A percentile compares a stretch with the other conserved stretches of the same genome.
phyloP scores from a whole-genome alignment of 23 tunicate genomes.

The Phallusia fumigata region DNA sequence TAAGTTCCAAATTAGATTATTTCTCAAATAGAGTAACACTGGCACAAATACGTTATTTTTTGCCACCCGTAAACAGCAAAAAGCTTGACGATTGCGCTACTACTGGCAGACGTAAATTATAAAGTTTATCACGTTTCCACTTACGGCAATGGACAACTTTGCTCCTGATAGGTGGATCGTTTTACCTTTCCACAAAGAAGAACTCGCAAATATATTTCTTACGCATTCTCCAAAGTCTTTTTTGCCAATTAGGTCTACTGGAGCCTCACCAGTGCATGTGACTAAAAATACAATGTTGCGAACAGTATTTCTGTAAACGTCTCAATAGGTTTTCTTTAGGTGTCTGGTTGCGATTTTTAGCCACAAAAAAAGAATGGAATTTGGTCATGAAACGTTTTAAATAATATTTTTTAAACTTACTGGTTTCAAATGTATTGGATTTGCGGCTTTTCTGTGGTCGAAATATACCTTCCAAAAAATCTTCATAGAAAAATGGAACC shows the following conservation, averaged over 20 bases:
- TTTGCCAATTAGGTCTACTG: slow-evolving; percentile 36
- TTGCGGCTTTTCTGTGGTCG: slow-evolving; percentile 28
- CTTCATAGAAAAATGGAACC: slow-evolving; percentile 67
- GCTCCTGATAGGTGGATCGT: slow-evolving; percentile 51
- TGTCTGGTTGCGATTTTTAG: no score
- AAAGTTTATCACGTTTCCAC: neutral
- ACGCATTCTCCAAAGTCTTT: slow-evolving; percentile 47
- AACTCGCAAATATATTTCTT: slow-evolving; percentile 20
- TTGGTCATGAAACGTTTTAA: no score
- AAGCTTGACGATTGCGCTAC: no score
- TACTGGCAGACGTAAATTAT: no score
- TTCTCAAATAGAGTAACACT: no score
- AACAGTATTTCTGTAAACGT: neutral
- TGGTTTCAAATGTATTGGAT: slow-evolving; percentile 21
- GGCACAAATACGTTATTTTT: no score
- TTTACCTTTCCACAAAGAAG: slow-evolving; percentile 48
- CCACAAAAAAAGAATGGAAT: no score
- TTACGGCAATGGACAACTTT: slow-evolving; percentile 43
- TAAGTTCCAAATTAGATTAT: no score
- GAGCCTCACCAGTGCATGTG: slow-evolving; percentile 43
- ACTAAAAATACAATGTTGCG: slow-evolving; percentile 18
- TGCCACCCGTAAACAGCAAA: no score
- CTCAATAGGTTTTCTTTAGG: no score
- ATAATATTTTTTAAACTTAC: neutral
- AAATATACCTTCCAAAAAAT: slow-evolving; percentile 43